Evolutionary conservation across 30 jellyfish, hydroid and myxozoan species (phyloP).

Genomic region (Hydractinia echinata): DNA sequence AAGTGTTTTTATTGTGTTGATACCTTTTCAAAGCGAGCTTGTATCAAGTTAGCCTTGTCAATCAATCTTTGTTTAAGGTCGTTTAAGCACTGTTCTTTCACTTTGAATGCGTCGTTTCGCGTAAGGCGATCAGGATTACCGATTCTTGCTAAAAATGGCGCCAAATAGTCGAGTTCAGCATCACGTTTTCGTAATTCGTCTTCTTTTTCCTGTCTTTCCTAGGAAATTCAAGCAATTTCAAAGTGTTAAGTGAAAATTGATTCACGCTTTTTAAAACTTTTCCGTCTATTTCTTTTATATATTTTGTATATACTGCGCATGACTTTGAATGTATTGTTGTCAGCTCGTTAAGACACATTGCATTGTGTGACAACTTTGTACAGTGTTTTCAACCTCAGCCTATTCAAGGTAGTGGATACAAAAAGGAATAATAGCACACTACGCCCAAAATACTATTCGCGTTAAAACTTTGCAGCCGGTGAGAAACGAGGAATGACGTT

Average conservation of each 20-base stretch:
- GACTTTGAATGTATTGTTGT: too few species aligned
- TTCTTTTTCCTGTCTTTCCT: constrained; percentile 64
- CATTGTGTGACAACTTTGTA: too few species aligned
- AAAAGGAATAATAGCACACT: too few species aligned
- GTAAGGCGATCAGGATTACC: constrained; percentile 66
- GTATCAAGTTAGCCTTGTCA: constrained; percentile 85
- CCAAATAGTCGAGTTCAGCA: constrained; percentile 75
- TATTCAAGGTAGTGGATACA: too few species aligned
- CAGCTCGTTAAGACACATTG: too few species aligned
- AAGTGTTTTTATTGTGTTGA: not conserved
- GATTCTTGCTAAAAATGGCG: constrained; percentile 85
- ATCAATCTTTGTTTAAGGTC: constrained; percentile 86
- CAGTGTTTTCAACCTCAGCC: too few species aligned
- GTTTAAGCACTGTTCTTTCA: constrained; percentile 76
- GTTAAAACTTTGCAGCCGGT: too few species aligned
- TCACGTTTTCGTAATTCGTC: constrained; percentile 83
- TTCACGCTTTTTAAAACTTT: too few species aligned
- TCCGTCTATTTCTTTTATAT: not conserved
- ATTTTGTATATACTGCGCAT: not conserved
- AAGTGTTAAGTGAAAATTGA: not conserved
- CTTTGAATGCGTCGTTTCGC: constrained; percentile 60
- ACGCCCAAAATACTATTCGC: too few species aligned
- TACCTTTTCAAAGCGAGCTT: constrained; percentile 89
- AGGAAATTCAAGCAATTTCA: not conserved
- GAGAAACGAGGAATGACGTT: too few species aligned